Base-by-base conservation (phyloP, 2,888 invertebrate species). In the Argyra leucocephala region DNA sequence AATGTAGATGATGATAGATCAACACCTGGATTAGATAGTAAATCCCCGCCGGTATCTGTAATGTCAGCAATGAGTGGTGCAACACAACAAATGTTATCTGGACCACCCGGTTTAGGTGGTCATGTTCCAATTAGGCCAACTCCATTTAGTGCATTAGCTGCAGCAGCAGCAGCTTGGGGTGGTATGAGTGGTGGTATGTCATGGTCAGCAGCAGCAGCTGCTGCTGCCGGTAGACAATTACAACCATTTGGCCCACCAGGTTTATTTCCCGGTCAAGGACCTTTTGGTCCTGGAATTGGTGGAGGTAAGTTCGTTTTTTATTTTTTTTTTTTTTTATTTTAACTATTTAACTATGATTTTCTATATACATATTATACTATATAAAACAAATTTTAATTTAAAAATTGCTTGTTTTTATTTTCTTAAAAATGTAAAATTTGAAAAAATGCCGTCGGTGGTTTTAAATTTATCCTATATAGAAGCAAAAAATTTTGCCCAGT, bases 111-210 rank as follows among this genome's bases (percentile, higher is more conserved):
- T 81, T 72, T 80, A 70, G 75, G 77, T 70, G 80, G 77, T 48
- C 84, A 83, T 73, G 86, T 84, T 37, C 88, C 88, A 23, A 89
- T 90, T 68, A 78, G 90, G 71, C 90, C 90, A 69, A 90, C 88
- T 67, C 89, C 90, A 22, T 90, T 90, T 79, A 88, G 87, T 74
- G 87, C 88, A 22, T 74, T 88, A 65, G 86, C 86, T 62, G 88
- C 88, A 67, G 89, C 89, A 67, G 89, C 89, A 64, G 86, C 85
- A 18, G 85, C 87, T 1, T 86, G 86, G 75, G 81, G 83, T 72
- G 82, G 86, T 62, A 82, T 87, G 64, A 83, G 84, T 69, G 82
- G 82, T 22, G 82, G 81, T 36, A 82, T 83, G 58, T 82, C 83
- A 5, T 83, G 83, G 73, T 85, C 85, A 77, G 82, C 84, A 0